Percentiles rank a stretch among this genome's conserved stretches.
These are phyloP conservation scores for Diphyllodes magnificus DNA, from an alignment of 2,113 vertebrate species.

Conservation along the genomic window DNA sequence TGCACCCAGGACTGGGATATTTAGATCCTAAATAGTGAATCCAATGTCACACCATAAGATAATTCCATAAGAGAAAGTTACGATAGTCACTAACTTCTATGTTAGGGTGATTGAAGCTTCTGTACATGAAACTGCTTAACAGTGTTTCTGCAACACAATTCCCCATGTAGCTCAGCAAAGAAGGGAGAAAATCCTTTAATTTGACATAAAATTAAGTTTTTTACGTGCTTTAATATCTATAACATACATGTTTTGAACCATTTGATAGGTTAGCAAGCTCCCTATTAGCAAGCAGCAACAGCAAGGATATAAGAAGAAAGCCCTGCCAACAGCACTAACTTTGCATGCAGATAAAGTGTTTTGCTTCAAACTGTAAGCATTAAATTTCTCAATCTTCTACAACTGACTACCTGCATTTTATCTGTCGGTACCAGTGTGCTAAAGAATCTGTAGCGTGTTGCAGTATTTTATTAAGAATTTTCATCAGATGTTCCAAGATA, in stretches of 20 bases:
- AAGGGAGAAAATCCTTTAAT: neutral
- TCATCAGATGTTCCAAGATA: neutral
- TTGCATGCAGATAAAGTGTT: neutral
- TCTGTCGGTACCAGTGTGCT: accelerated
- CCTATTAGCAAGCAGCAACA: neutral
- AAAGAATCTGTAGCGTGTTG: neutral
- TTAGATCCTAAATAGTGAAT: neutral
- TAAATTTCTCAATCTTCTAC: neutral
- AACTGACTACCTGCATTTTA: neutral
- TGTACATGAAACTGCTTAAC: neutral
- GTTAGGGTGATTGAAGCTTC: neutral
- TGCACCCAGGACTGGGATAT: neutral
- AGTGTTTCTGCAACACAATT: neutral
- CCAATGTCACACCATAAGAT: neutral
- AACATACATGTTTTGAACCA: neutral
- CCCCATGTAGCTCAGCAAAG: neutral
- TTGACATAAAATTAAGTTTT: neutral
- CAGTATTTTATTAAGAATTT: neutral
- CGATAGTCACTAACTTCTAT: neutral
- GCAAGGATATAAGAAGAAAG: neutral
- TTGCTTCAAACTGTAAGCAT: neutral
- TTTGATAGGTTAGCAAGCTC: neutral
- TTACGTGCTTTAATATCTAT: neutral
- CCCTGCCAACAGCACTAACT: neutral
- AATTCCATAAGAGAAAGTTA: neutral